A percentile compares a stretch with the other conserved stretches of the same genome.
Conservation (phyloP, 2,797 vertebrate genomes). For the Spizella passerina region DNA sequence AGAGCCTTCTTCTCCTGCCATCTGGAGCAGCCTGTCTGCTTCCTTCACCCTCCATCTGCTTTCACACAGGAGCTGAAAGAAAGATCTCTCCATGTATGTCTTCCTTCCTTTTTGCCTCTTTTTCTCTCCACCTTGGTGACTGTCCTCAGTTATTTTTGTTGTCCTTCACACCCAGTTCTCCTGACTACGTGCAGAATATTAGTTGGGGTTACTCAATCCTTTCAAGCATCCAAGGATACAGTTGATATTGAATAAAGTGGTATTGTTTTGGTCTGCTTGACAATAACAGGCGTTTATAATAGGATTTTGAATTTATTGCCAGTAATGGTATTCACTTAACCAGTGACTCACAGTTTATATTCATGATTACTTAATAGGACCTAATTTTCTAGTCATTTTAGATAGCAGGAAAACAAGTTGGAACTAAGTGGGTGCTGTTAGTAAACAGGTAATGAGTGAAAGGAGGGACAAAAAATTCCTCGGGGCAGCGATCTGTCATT, state of each 20-base stretch:
- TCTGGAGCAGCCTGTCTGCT: slow-evolving; percentile 64
- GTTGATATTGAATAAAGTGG: slow-evolving; percentile 38
- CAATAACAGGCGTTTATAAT: slow-evolving; percentile 21
- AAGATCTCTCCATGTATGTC: background rate
- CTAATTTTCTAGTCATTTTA: slow-evolving; percentile 63
- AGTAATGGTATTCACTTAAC: slow-evolving; percentile 44
- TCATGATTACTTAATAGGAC: slow-evolving; percentile 63
- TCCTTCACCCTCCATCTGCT: slow-evolving; percentile 66
- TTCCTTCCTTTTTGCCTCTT: background rate
- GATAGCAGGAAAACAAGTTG: slow-evolving; percentile 47
- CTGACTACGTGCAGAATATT: background rate
- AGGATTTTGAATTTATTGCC: slow-evolving; percentile 49
- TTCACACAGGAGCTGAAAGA: slow-evolving; percentile 15
- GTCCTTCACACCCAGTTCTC: background rate
- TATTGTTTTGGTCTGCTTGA: slow-evolving; percentile 45
- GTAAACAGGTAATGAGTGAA: slow-evolving; percentile 54
- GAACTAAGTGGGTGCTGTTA: background rate
- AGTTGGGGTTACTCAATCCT: slow-evolving; percentile 10
- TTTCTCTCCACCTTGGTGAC: background rate
- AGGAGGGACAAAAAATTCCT: slow-evolving; percentile 2
- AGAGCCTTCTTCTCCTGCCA: slow-evolving; percentile 40
- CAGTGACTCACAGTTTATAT: slow-evolving; percentile 54
- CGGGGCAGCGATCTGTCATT: background rate
- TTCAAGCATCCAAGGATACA: background rate
- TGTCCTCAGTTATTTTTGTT: slow-evolving; percentile 24